phyloP scores from a whole-genome alignment of 2,797 vertebrate genomes.

The Sebastes diploproa region DNA sequence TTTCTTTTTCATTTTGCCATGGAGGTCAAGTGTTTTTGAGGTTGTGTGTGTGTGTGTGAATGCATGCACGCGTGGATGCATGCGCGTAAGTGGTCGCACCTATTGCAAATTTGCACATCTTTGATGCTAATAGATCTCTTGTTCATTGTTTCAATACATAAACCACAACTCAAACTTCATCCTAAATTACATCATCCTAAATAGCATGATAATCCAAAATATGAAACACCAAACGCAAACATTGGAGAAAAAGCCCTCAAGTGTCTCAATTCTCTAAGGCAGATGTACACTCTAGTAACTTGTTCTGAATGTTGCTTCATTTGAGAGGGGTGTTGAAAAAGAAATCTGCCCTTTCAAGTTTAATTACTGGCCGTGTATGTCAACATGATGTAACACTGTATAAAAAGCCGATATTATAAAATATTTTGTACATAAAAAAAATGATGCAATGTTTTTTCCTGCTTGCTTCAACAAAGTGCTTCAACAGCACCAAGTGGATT shows the following conservation, averaged over 20 bases:
- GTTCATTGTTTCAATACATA: background rate
- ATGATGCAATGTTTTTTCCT: background rate
- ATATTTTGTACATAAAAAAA: background rate
- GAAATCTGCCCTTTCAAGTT: background rate
- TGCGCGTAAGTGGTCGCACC: background rate
- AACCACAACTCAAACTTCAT: background rate
- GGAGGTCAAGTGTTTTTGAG: background rate
- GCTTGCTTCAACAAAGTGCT: background rate
- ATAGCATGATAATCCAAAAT: background rate
- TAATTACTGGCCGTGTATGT: background rate
- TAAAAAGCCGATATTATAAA: background rate
- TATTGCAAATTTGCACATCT: background rate
- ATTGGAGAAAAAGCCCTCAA: background rate
- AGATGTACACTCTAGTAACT: background rate
- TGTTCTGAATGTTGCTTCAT: background rate
- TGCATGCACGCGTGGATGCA: background rate
- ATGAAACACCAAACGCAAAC: background rate
- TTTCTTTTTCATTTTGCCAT: background rate
- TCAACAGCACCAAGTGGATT: background rate
- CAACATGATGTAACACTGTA: slow-evolving; percentile 3
- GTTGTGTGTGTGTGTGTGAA: background rate
- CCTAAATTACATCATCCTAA: background rate
- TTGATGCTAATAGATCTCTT: background rate
- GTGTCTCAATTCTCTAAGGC: background rate
- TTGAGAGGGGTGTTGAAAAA: background rate